Conservation (phyloP, 2,797 vertebrate species). For the Astyanax mexicanus region DNA sequence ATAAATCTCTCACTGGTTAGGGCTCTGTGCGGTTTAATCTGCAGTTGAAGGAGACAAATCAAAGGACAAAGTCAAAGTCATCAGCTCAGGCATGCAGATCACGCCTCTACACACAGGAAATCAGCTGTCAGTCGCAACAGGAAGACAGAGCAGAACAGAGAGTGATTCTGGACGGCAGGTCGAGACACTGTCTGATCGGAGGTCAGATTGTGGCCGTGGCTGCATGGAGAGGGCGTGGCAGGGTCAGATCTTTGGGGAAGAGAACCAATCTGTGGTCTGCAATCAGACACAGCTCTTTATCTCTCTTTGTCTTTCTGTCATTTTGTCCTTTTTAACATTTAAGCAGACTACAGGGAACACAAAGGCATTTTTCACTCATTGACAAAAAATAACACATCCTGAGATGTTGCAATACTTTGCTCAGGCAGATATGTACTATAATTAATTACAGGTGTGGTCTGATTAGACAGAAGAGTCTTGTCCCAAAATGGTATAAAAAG, state of each 20-base stretch:
- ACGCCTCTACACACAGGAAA: slow-evolving; percentile 1
- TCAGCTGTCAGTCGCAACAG: slow-evolving; percentile 27
- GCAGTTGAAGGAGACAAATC: neutral
- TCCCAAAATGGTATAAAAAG: no score
- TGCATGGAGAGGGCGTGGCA: neutral
- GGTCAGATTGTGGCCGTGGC: slow-evolving; percentile 18
- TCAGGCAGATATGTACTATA: no score
- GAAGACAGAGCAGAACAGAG: neutral
- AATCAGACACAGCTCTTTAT: neutral
- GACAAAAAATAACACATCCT: no score
- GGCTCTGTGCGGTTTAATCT: slow-evolving; percentile 25
- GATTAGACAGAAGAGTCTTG: no score
- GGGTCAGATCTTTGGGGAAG: slow-evolving; percentile 1
- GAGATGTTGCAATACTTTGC: no score
- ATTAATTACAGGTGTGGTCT: no score
- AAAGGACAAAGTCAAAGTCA: slow-evolving; percentile 40
- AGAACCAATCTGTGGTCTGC: neutral
- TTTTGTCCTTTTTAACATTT: no score
- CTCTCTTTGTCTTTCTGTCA: neutral
- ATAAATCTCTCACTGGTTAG: neutral
- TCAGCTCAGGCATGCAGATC: slow-evolving; percentile 26
- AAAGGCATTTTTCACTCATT: no score
- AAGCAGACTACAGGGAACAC: no score
- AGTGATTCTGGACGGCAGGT: neutral
- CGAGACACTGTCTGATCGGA: slow-evolving; percentile 24